Conservation (phyloP, 2,113 vertebrate species). For the Larimichthys crocea region DNA sequence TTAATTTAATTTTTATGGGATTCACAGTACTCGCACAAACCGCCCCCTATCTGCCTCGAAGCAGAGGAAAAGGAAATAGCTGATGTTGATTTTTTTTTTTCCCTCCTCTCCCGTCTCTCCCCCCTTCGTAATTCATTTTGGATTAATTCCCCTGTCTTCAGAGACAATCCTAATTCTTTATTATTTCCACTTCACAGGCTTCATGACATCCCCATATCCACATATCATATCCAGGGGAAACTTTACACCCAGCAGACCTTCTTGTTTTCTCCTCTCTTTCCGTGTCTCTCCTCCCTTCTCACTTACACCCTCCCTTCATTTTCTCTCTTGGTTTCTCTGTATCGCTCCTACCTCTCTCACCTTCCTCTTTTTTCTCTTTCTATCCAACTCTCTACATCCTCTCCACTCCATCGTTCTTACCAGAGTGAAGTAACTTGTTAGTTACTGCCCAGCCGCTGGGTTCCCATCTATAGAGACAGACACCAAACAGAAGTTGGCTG, state of each 20-base stretch:
- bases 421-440: conserved; percentile 56
- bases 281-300: conserved; percentile 30
- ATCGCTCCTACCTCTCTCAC: conserved; percentile 6
- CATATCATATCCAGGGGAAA: conserved; percentile 82
- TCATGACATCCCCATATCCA: conserved; percentile 82
- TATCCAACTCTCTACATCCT: conserved; percentile 8
- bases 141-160: conserved; percentile 85
- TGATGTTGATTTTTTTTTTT: conserved; percentile 74
- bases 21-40: conserved; percentile 73
- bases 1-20: conserved; percentile 78
- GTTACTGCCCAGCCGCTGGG: conserved; percentile 41
- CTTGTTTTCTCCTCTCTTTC: conserved; percentile 61
- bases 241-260: conserved; percentile 80
- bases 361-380: conserved; percentile 13
- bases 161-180: conserved; percentile 86
- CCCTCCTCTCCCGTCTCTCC: conserved; percentile 10
- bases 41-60: conserved; percentile 76
- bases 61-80: conserved; percentile 80
- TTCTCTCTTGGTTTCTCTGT: conserved; percentile 18
- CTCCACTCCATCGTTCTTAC: conserved; percentile 18
- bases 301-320: conserved; percentile 6
- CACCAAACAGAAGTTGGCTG: conserved; percentile 41
- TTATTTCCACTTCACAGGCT: conserved; percentile 84
- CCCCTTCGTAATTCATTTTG: conserved; percentile 82
- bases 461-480: conserved; percentile 39